Conservation (phyloP, 2,888 invertebrate genomes). For the Crepidodera aurea region DNA sequence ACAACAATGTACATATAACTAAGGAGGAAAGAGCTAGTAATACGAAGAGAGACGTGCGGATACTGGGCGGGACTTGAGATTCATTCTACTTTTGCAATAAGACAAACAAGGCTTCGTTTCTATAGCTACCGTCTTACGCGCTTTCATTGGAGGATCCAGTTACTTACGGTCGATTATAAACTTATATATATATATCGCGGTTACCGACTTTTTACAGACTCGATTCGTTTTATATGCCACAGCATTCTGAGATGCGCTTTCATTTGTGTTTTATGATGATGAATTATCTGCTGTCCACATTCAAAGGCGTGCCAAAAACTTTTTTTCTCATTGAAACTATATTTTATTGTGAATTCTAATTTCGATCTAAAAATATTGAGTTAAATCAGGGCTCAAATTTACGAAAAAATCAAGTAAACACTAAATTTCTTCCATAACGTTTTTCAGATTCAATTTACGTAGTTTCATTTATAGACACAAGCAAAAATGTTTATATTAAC, state of each 20-base stretch:
- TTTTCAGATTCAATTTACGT: no score
- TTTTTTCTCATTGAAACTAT: no score
- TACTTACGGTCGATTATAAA: constrained; percentile 55
- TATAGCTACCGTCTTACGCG: constrained; percentile 63
- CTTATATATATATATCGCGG: constrained; percentile 45
- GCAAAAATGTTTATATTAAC: no score
- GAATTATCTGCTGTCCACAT: neutral
- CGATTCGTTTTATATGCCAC: constrained; percentile 34
- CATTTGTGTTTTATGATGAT: constrained; percentile 24
- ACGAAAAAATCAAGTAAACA: no score
- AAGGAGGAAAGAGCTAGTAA: constrained; percentile 47
- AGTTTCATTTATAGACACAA: no score
- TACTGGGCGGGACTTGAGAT: constrained; percentile 60
- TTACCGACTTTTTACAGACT: constrained; percentile 39
- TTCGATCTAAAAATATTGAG: no score
- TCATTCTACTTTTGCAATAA: constrained; percentile 62
- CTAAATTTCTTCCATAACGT: no score
- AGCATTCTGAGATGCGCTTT: constrained; percentile 30
- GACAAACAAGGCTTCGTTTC: constrained; percentile 59
- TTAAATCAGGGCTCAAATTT: no score
- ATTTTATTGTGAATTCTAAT: no score
- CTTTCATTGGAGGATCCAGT: constrained; percentile 59
- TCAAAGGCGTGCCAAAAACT: neutral
- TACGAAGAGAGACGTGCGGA: constrained; percentile 59
- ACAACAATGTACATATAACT: constrained; percentile 42